Base-by-base conservation (phyloP, 35 echinoderm and acorn worm species). In the Ptychodera flava region DNA sequence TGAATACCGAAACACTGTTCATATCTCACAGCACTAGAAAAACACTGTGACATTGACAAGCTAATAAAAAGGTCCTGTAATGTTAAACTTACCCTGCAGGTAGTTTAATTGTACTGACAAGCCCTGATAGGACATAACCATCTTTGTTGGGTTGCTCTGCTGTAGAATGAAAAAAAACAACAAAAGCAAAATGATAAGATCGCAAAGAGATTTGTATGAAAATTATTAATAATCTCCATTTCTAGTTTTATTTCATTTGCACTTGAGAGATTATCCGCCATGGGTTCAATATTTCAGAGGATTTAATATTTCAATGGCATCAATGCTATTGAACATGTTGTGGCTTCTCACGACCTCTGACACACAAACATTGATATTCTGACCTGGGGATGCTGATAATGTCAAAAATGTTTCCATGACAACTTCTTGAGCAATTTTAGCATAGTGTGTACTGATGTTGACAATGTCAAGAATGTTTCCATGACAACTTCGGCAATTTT, bases 121-220 rank as follows among this genome's bases (percentile, higher is more conserved):
- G 87, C 2, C 79, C 80, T 31, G 87, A 82, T 32, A 36, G 38
- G 30, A 89, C 87, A 33, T 89, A 89, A 37, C 87, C 87, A 83
- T 53, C 79, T 0, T 81, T 81, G 28, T 36, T 29, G 1, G 79
- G 87, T 36, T 45, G 80, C 35, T 81, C 78, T 31, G 79, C 87
- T 89, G 87, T 22, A 53, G 75, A 0, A 37, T 27, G 35, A 1
- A 79, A 6, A 1, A 14, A 81, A 31, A 28, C n/a, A 81, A 32
- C 33, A 31, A 34, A 34, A 14, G 35, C 1, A 81, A 0, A 1
- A 81, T 34, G 33, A 10, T 30, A 79, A 30, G 29, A 10, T 1
- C 29, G 15, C 15, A 77, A n/a, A n/a, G 32, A 79, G 1, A 6
- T 28, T 10, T 28, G 29, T 79, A 31, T 30, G 78, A 31, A 30